Evolutionary conservation across 2,888 invertebrate species (phyloP).

Genomic region (Trissolcus japonicus): DNA sequence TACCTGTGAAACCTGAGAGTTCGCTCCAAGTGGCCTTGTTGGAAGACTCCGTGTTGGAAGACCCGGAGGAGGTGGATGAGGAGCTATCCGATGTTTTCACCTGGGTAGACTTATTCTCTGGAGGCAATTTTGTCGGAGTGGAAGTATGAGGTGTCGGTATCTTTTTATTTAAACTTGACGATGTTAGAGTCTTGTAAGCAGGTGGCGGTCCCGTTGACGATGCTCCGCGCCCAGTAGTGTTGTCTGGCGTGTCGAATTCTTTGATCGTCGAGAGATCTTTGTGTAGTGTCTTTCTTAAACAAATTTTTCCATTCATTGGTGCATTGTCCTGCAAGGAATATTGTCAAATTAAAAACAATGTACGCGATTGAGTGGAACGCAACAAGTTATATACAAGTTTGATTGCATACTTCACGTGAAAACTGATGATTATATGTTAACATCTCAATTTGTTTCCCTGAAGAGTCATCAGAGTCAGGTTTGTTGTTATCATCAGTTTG

Average conservation of each 20-base stretch:
- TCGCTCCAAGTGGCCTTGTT: constrained; percentile 64
- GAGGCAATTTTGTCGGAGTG: constrained; percentile 36
- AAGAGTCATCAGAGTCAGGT: constrained; percentile 52
- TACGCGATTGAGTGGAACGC: no score
- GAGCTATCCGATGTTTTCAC: background rate
- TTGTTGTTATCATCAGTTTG: constrained; percentile 69
- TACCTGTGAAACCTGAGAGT: constrained; percentile 70
- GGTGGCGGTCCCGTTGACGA: constrained; percentile 44
- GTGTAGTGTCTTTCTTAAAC: background rate
- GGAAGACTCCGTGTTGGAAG: constrained; percentile 19
- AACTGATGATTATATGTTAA: constrained; percentile 1
- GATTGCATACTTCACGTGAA: constrained; percentile 6
- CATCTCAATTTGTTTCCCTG: constrained; percentile 37
- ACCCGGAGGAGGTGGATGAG: constrained; percentile 6
- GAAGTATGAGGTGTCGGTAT: constrained; percentile 31
- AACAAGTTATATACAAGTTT: background rate
- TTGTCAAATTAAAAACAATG: constrained; percentile 42
- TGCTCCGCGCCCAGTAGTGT: constrained; percentile 73
- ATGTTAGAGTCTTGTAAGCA: background rate
- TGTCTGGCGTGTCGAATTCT: constrained; percentile 82
- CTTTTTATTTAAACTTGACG: constrained; percentile 4
- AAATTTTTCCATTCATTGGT: no score
- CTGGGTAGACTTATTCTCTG: constrained; percentile 31
- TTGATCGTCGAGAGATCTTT: constrained; percentile 84
- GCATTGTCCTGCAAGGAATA: no score